A percentile compares a stretch with the other conserved stretches of the same genome.
phyloP scores from a whole-genome alignment of 1,140 invertebrate genomes.

The Rhopalosiphum padi region DNA sequence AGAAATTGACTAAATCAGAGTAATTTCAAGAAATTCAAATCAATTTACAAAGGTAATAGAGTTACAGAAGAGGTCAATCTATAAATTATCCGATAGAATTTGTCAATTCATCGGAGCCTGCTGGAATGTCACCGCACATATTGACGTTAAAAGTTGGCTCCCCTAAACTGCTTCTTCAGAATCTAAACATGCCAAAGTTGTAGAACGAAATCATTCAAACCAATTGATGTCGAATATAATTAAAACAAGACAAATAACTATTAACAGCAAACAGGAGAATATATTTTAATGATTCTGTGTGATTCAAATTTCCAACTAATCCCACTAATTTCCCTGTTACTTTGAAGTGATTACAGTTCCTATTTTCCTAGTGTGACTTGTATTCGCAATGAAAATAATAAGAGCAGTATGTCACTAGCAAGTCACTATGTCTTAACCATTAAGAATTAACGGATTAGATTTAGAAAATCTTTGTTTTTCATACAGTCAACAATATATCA shows the following conservation, averaged over 20 bases:
- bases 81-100: constrained; percentile 63
- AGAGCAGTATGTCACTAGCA: no score
- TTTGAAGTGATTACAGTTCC: not conserved
- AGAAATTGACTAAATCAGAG: not conserved
- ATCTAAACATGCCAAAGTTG: no score
- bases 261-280: no score
- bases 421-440: not conserved
- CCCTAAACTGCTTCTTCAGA: no score
- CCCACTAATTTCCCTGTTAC: constrained; percentile 53
- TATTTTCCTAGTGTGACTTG: not conserved
- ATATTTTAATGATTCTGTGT: no score
- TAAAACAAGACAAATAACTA: no score
- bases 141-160: no score
- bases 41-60: constrained; percentile 61
- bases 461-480: not conserved
- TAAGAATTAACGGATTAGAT: not conserved
- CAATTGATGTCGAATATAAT: no score
- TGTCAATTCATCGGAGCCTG: not conserved
- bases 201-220: no score
- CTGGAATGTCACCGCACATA: constrained; percentile 60
- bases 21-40: constrained; percentile 61
- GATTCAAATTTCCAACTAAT: constrained; percentile 59
- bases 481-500: not conserved
- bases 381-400: not conserved
- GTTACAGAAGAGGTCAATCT: constrained; percentile 61